phyloP scores from a whole-genome alignment of 2,888 invertebrate genomes.

The Plusia festucae region DNA sequence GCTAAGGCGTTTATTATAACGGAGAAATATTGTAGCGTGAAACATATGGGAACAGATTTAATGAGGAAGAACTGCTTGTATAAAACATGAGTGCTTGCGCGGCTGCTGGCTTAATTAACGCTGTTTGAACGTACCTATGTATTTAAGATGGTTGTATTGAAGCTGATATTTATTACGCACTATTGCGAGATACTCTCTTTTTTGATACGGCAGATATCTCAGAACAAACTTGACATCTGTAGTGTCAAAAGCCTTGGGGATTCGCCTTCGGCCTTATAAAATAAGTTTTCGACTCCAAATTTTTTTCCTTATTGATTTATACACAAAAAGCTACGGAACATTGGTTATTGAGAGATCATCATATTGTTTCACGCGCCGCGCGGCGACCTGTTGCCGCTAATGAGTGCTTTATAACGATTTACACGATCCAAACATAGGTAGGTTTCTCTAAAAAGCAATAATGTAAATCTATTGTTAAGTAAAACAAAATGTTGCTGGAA shows the following conservation, averaged over 20 bases:
- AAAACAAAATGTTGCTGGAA: background rate
- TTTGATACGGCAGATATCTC: background rate
- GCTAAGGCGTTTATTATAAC: constrained; percentile 10
- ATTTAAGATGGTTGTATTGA: background rate
- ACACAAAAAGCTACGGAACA: too few species aligned
- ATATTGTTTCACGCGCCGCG: too few species aligned
- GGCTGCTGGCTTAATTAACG: background rate
- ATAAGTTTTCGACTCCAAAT: too few species aligned
- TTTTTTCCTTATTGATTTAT: too few species aligned
- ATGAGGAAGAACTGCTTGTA: constrained; percentile 3
- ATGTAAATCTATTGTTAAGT: background rate
- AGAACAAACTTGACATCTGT: background rate
- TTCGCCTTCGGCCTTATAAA: too few species aligned
- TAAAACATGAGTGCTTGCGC: background rate
- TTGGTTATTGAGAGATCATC: too few species aligned
- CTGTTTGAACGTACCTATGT: background rate
- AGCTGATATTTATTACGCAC: background rate
- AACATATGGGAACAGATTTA: constrained; percentile 8
- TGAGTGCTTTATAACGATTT: too few species aligned
- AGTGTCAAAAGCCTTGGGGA: background rate
- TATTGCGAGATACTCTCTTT: background rate
- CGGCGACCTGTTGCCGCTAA: too few species aligned
- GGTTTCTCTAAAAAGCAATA: background rate
- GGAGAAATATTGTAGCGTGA: background rate
- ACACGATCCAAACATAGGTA: too few species aligned